Conservation (phyloP, 2,113 vertebrate species). For the Phyllostomus discolor region DNA sequence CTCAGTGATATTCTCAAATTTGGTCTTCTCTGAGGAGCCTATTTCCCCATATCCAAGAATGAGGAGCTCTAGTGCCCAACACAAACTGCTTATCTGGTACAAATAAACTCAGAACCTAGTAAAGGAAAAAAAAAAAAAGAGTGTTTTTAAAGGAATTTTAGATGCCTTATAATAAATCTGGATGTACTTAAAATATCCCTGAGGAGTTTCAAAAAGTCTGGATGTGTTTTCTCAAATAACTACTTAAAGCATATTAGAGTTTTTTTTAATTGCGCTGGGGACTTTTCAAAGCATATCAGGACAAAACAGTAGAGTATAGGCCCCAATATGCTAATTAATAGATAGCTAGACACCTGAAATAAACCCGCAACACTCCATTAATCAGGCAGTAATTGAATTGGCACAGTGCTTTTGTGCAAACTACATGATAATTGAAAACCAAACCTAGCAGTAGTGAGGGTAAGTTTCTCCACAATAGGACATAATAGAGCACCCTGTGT, state of each 20-base stretch:
- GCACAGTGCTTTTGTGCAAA: slow-evolving; percentile 83
- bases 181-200: slow-evolving; percentile 79
- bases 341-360: slow-evolving; percentile 86
- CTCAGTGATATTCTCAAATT: not conserved
- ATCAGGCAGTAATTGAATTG: slow-evolving; percentile 89
- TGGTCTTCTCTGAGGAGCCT: not conserved
- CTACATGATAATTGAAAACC: slow-evolving; percentile 80
- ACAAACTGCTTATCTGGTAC: not conserved
- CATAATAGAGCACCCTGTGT: slow-evolving; percentile 50
- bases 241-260: slow-evolving; percentile 85
- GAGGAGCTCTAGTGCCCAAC: not conserved
- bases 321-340: slow-evolving; percentile 87
- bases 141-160: slow-evolving; percentile 73
- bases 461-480: slow-evolving; percentile 58
- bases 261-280: slow-evolving; percentile 85
- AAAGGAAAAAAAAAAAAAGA: slow-evolving; percentile 47
- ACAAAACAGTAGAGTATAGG: slow-evolving; percentile 83
- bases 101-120: not conserved
- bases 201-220: slow-evolving; percentile 76
- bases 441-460: slow-evolving; percentile 73
- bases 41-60: not conserved
- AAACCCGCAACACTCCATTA: slow-evolving; percentile 87
- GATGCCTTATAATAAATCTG: slow-evolving; percentile 80
- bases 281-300: slow-evolving; percentile 86
- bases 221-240: slow-evolving; percentile 84